Evolutionary conservation across 2,113 vertebrate species (phyloP), one percentile per base, ranked within the genome.

Genomic region (Isichthys henryi): DNA sequence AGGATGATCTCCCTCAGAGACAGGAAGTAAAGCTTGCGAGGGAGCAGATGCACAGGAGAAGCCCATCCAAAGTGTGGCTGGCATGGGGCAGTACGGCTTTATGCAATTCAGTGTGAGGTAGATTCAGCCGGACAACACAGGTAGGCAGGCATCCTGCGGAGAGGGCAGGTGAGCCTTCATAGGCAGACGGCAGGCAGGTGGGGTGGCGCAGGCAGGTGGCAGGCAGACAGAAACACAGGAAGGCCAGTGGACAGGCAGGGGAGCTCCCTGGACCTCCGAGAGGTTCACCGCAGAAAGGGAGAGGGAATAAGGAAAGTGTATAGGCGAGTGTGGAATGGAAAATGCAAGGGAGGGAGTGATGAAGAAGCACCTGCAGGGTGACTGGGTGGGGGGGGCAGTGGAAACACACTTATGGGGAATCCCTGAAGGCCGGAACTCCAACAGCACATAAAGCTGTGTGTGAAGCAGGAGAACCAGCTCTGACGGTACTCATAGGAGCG

Each of bases 151-250:
- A 70, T 27, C 62, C 62, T 70, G 3, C 3, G 10, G 27, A 13
- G 62, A 3, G 27, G 62, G 62, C 27, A 70, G 62, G 62, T 70
- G 62, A 70, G 62, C 62, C n/a, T 31, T 31, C 62, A 70, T 70
- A 5, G 62, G 62, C 62, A 70, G 62, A 70, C 62, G n/a, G 62
- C n/a, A 70, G n/a, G 62, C 62, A 70, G n/a, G 62, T 70, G 62
- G 62, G 62, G 62, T 27, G n/a, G 62, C n/a, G 3, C 62, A 66
- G 62, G 62, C 62, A 27, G n/a, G 62, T 3, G 62, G 62, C 62
- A 66, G 62, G 62, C n/a, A 62, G 58, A 10, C 58, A 27, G n/a
- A 27, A 66, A 27, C 62, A 31, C 62, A 31, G 62, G 10, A 66
- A 27, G n/a, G 56, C 53, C 53, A 19, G 53, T 21, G 53, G 58